These are phyloP conservation scores for Drosophila grimshawi DNA, from an alignment of 1,140 invertebrate genomes.

Conservation along the genomic window DNA sequence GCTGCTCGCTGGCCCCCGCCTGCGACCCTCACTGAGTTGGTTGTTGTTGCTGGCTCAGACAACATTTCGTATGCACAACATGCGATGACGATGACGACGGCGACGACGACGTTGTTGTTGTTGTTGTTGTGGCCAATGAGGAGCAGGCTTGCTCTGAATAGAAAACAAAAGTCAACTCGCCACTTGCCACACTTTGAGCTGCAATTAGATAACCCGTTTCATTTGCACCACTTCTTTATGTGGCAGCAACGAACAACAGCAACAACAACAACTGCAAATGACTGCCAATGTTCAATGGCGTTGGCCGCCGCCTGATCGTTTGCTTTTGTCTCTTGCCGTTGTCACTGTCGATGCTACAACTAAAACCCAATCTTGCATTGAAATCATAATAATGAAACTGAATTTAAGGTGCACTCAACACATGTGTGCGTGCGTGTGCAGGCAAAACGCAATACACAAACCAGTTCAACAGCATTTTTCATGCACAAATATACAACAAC, in stretches of 20 bases:
- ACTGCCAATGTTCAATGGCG: slow-evolving; percentile 83
- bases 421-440: slow-evolving; percentile 3
- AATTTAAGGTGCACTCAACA: slow-evolving; percentile 74
- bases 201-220: slow-evolving; percentile 83
- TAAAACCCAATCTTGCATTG: slow-evolving; percentile 67
- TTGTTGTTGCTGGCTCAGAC: slow-evolving; percentile 45
- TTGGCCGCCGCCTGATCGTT: slow-evolving; percentile 48
- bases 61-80: slow-evolving; percentile 79
- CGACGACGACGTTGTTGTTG: background rate
- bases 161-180: slow-evolving; percentile 81
- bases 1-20: slow-evolving; percentile 3
- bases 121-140: slow-evolving; percentile 31
- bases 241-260: slow-evolving; percentile 22
- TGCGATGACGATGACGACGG: slow-evolving; percentile 37
- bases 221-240: slow-evolving; percentile 75
- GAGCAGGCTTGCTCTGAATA: slow-evolving; percentile 59
- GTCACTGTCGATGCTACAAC: slow-evolving; percentile 52
- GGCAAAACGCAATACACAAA: slow-evolving; percentile 44
- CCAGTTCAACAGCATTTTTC: slow-evolving; percentile 80
- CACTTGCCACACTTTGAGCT: slow-evolving; percentile 76
- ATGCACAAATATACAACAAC: slow-evolving; percentile 42
- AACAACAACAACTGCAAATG: slow-evolving; percentile 56
- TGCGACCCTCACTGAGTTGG: background rate
- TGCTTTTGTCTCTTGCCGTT: background rate
- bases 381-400: slow-evolving; percentile 81